Percentiles rank a stretch among this genome's conserved stretches.
Evolutionary conservation across 2,797 vertebrate genomes (phyloP).

Genomic region (Lepidocolaptes lacrymiger): DNA sequence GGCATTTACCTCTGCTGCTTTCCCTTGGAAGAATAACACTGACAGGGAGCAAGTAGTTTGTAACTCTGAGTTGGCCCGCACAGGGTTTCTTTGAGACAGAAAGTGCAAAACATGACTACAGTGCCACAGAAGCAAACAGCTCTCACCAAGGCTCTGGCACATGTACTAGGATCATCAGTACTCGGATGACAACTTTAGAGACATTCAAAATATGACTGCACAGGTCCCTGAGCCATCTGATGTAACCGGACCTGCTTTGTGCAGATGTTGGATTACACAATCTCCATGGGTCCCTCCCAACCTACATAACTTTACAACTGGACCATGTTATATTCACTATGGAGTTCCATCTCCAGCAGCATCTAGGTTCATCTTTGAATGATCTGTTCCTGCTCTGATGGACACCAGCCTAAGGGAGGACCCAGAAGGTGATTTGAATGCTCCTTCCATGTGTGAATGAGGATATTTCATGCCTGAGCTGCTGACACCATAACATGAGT

Average conservation of each 20-base stretch:
- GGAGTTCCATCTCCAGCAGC: not conserved
- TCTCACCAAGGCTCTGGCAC: not conserved
- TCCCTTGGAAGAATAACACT: not conserved
- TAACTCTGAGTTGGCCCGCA: not conserved
- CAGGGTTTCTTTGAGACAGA: not conserved
- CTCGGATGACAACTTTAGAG: accelerated
- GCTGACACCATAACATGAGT: not conserved
- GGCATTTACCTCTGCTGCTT: not conserved
- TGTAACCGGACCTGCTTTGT: not conserved
- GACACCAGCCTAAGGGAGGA: not conserved
- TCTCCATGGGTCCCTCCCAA: not conserved
- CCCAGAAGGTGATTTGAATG: not conserved
- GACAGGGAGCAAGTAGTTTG: not conserved
- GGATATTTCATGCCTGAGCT: not conserved
- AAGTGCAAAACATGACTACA: not conserved
- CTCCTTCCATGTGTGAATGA: not conserved
- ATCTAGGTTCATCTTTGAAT: not conserved
- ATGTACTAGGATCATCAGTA: not conserved
- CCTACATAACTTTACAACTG: not conserved
- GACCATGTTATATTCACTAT: not conserved
- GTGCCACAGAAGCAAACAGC: not conserved
- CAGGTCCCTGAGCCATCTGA: not conserved
- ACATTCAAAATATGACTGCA: not conserved
- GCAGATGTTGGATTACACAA: not conserved
- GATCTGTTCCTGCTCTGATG: not conserved